Evolutionary conservation across 2,888 invertebrate genomes (phyloP).

Genomic region (Parelbella ahira): DNA sequence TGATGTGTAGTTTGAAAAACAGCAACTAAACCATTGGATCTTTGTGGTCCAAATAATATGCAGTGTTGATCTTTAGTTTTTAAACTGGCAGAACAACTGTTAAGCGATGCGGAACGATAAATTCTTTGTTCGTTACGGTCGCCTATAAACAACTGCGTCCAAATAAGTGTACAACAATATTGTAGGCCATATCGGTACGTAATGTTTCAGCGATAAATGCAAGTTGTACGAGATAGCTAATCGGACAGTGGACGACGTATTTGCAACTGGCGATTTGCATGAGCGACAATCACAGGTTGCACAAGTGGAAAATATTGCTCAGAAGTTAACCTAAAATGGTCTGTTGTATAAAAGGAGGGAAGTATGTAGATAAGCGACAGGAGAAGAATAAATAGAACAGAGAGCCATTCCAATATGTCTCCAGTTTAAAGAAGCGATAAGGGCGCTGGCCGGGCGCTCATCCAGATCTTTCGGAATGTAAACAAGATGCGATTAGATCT

Average conservation of each 20-base stretch:
- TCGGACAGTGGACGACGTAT: conserved; percentile 53
- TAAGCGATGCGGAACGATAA: too few species aligned
- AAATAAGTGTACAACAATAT: conserved; percentile 39
- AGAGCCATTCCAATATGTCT: conserved; percentile 59
- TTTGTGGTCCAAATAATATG: too few species aligned
- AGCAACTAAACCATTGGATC: too few species aligned
- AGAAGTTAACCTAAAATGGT: conserved; percentile 66
- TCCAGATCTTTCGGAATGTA: conserved; percentile 59
- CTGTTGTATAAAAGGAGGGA: conserved; percentile 51
- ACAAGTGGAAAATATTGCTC: conserved; percentile 58
- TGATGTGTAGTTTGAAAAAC: neutral
- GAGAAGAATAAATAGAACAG: conserved; percentile 66
- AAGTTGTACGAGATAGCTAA: conserved; percentile 57
- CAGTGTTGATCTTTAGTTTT: too few species aligned
- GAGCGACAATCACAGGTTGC: conserved; percentile 57
- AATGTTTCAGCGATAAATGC: conserved; percentile 51
- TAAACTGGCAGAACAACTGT: too few species aligned
- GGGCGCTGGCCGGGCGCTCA: conserved; percentile 35
- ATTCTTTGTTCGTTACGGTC: too few species aligned
- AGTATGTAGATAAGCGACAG: conserved; percentile 54
- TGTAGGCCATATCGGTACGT: conserved; percentile 40
- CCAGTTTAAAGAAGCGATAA: conserved; percentile 60
- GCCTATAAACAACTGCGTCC: conserved; percentile 33
- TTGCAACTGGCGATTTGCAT: conserved; percentile 64
- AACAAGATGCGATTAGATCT: conserved; percentile 73